These are phyloP conservation scores for Camponotus fellah DNA, from an alignment of 2,888 invertebrate genomes.

Conservation along the genomic window DNA sequence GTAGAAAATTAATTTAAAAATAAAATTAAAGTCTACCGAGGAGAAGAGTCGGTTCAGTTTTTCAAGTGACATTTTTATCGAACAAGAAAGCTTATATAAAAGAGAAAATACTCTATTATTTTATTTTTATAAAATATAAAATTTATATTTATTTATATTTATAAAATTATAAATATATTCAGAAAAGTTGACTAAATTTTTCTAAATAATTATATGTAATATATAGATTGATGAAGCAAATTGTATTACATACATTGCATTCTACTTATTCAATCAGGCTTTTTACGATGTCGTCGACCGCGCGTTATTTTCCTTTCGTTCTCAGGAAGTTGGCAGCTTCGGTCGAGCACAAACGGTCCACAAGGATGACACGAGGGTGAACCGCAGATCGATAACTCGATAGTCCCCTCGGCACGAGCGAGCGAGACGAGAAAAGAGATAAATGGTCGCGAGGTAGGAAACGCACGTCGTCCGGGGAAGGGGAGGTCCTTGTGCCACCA, in stretches of 20 bases:
- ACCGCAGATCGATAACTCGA: conserved; percentile 71
- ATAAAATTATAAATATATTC: not conserved
- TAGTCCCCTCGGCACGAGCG: conserved; percentile 47
- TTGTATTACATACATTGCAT: not conserved
- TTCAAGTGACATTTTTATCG: not conserved
- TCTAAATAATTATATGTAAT: not conserved
- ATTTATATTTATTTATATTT: too few species aligned
- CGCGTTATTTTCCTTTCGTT: conserved; percentile 49
- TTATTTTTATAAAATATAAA: too few species aligned
- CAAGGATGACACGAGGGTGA: conserved; percentile 45
- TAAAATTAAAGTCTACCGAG: not conserved
- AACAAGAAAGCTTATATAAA: not conserved
- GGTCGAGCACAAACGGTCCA: conserved; percentile 45
- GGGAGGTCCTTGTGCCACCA: conserved; percentile 53
- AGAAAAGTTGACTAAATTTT: not conserved
- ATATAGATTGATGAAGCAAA: not conserved
- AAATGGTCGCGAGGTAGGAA: conserved; percentile 52
- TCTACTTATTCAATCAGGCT: not conserved
- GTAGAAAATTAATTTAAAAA: not conserved
- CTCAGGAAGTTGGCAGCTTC: conserved; percentile 54
- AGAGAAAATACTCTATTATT: too few species aligned
- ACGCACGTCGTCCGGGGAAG: conserved; percentile 20
- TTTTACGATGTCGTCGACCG: conserved; percentile 19
- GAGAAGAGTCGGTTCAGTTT: not conserved
- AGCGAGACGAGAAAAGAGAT: conserved; percentile 49